Base-by-base conservation (phyloP, 1,140 invertebrate genomes). In the Apis laboriosa region DNA sequence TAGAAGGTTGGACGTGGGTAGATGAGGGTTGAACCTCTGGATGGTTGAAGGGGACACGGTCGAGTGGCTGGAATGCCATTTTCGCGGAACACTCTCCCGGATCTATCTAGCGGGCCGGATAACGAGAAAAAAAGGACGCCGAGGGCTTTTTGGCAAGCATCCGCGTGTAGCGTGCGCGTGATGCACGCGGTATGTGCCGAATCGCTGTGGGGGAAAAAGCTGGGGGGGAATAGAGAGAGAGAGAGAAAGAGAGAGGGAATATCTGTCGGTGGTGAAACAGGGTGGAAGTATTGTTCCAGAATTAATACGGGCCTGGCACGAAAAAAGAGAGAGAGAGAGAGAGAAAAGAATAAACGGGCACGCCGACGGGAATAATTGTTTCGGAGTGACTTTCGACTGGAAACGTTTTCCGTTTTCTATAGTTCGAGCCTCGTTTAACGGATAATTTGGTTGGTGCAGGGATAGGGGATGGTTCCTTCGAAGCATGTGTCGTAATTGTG, bases 31-130 rank as follows among this genome's bases (percentile, higher is more conserved):
- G 67, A 85, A 56, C 49, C 28, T 58, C 13, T 61, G 21, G 9
- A 56, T 67, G 51, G 53, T 49, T 49, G 67, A 60, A 53, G 63
- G 72, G 21, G 71, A 68, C 60, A 77, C 68, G 75, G 86, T 77
- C 70, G 74, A 87, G 78, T 78, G 86, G 73, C 83, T 82, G 86
- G 86, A 88, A 88, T 88, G 86, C 86, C 83, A 88, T 88, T 87
- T 88, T 88, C 86, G 63, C 78, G 71, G 64, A 80, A 84, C 85
- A 77, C 63, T 80, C 81, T 77, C 56, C 12, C 72, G 80, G 77
- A 87, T 87, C 83, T 82, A 67, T 87, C 83, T 82, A 67, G 83
- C 58, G 76, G 73, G 61, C 79, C 77, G 34, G 79, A 71, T 80
- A 81, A 83, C 70, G 80, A 82, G 85, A 78, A 64, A 83, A 83